Evolutionary conservation across 2,113 vertebrate species (phyloP), one percentile per base, ranked within the genome.

Genomic region (Rhinogobius similis): DNA sequence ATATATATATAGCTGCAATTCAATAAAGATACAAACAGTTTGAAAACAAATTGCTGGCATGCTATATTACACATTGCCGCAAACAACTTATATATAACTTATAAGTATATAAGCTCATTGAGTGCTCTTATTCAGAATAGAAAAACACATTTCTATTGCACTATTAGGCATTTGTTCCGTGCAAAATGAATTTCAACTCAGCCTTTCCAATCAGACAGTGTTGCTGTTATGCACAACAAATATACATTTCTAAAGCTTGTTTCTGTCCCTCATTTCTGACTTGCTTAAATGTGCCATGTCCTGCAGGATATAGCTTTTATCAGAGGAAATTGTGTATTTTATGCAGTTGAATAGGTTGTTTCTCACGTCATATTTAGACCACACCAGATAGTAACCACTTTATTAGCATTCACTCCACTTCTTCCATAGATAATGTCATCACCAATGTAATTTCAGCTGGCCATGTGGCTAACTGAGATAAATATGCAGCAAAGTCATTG

Each of bases 381-480:
- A 65, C 26, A 38, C 29, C 58, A 43, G 68, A 69, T 58, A 44
- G 39, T 68, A 69, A 65, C 38, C 72, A 71, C 62, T 71, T 75
- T 70, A 62, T 67, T 81, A 74, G 75, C 68, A 64, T 82, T 73
- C 62, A 56, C 71, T 71, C 59, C 46, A 39, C 67, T 67, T 75
- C 70, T 4, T 62, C 81, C 82, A 23, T 66, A 82, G 72, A 88
- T 79, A 88, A 87, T 75, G 48, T 53, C 77, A 83, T 86, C 81
- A 76, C 68, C 73, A 75, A 78, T 83, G 73, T 83, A 77, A 78
- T 81, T 79, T 76, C 58, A 77, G 72, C 48, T 50, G 68, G 12
- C 82, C 76, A 80, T 88, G 79, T 90, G 88, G 73, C 62, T 67
- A 67, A 72, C 43, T 20, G 29, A 67, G 88, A 91, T 91, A 91